Evolutionary conservation across 2,113 vertebrate genomes (phyloP), one percentile per base, ranked within the genome.

Genomic region (Myiopsitta monachus): DNA sequence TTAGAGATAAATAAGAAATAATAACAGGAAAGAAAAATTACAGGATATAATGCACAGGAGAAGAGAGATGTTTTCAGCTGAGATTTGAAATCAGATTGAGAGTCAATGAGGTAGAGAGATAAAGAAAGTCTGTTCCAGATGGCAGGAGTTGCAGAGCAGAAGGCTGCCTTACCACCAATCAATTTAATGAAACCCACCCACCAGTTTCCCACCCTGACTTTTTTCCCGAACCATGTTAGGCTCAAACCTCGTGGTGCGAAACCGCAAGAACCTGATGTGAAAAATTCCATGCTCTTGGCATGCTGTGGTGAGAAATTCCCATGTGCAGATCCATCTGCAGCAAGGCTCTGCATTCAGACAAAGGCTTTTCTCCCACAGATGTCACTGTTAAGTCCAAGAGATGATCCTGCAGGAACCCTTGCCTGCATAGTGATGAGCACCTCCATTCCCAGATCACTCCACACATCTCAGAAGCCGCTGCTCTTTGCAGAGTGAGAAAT

Each of bases 91-190:
- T 96, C 92, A 95, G 92, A 92, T 87, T 92, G 94, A 96, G 94
- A 96, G 70, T 95, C 96, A 97, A 92, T 96, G 95, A 97, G 91
- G 92, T 94, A 97, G 77, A 92, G 94, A 95, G 92, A 94, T 84
- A 94, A 91, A 96, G 92, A 89, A 97, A 95, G 92, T 41, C 92
- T 95, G 93, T 90, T 96, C 87, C 95, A 96, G 96, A 95, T 93
- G 93, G 93, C 0, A 4, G 72, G 87, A 95, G 47, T 79, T 92
- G 85, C 87, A 88, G 87, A 96, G 90, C 95, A 96, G 95, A 96
- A 96, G 91, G 84, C 94, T 95, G 87, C 91, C 89, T 94, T 78
- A 66, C 90, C 90, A 92, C 68, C 92, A 91, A 93, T 95, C 96
- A 95, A 92, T 94, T 94, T 91, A 95, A 95, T 62, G 87, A 88